phyloP scores from a whole-genome alignment of 2,888 invertebrate species.

The Drosophila neonasuta region DNA sequence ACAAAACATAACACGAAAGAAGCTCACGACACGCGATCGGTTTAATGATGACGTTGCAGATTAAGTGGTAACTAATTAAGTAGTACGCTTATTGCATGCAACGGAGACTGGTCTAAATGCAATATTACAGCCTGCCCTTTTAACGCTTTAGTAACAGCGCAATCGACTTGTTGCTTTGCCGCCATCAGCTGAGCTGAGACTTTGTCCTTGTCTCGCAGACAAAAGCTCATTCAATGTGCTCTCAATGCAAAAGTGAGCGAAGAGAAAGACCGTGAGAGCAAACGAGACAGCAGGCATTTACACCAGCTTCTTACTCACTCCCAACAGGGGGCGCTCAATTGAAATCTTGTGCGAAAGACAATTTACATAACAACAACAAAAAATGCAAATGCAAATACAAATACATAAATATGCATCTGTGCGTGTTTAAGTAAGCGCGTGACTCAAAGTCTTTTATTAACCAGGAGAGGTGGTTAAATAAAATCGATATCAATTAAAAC shows the following conservation, averaged over 20 bases:
- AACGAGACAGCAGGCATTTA: conserved; percentile 5
- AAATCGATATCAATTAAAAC: conserved; percentile 4
- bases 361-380: conserved; percentile 7
- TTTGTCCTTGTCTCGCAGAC: conserved; percentile 1
- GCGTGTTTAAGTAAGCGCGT: conserved; percentile 15
- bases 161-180: conserved; percentile 24
- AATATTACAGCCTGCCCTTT: conserved; percentile 18
- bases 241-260: conserved; percentile 1
- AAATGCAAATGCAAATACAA: conserved; percentile 4
- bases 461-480: not conserved
- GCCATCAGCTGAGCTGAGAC: conserved; percentile 1
- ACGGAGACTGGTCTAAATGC: conserved; percentile 36
- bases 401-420: not conserved
- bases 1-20: conserved; percentile 18
- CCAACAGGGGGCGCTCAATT: conserved; percentile 12
- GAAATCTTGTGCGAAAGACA: conserved; percentile 9
- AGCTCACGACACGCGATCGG: conserved; percentile 48
- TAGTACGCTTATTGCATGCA: conserved; percentile 47
- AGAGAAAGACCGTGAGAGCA: not conserved
- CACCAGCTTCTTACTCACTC: conserved; percentile 7
- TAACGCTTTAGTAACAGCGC: not conserved
- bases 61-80: conserved; percentile 64
- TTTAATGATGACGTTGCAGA: conserved; percentile 50
- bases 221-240: not conserved
- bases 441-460: conserved; percentile 9